These are phyloP conservation scores for Lophura nycthemera DNA, from an alignment of 2,113 vertebrate species.

Conservation along the genomic window DNA sequence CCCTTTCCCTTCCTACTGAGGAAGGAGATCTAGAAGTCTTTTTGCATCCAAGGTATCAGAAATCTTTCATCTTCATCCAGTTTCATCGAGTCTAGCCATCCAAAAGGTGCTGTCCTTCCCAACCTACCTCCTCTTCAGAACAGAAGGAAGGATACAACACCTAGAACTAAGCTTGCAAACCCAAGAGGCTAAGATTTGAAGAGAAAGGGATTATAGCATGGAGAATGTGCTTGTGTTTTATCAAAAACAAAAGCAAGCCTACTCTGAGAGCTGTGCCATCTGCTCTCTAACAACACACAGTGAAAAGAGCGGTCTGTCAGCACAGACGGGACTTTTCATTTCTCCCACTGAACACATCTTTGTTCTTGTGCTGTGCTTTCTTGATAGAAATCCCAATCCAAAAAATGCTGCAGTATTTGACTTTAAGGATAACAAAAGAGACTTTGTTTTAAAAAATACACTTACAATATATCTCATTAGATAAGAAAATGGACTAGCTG, in stretches of 20 bases:
- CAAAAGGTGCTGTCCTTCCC: background rate
- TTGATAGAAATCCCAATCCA: background rate
- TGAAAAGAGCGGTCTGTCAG: background rate
- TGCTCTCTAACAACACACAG: background rate
- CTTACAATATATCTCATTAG: background rate
- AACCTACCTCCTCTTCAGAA: background rate
- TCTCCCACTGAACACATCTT: background rate
- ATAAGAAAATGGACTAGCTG: background rate
- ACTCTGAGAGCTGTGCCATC: background rate
- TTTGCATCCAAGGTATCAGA: fast-evolving
- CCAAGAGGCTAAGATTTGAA: background rate
- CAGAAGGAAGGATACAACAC: background rate
- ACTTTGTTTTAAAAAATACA: background rate
- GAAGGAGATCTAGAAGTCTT: background rate
- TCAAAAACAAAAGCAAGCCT: background rate
- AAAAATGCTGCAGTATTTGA: background rate
- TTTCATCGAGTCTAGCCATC: background rate
- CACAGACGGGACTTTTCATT: background rate
- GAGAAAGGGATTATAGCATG: background rate
- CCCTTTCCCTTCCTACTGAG: background rate
- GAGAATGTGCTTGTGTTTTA: background rate
- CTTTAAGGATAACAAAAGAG: background rate
- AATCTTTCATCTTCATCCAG: fast-evolving
- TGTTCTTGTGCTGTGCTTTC: background rate
- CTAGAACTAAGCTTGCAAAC: background rate